These are phyloP conservation scores for Penaeus japonicus DNA, from an alignment of 1,140 invertebrate species.

Conservation along the genomic window DNA sequence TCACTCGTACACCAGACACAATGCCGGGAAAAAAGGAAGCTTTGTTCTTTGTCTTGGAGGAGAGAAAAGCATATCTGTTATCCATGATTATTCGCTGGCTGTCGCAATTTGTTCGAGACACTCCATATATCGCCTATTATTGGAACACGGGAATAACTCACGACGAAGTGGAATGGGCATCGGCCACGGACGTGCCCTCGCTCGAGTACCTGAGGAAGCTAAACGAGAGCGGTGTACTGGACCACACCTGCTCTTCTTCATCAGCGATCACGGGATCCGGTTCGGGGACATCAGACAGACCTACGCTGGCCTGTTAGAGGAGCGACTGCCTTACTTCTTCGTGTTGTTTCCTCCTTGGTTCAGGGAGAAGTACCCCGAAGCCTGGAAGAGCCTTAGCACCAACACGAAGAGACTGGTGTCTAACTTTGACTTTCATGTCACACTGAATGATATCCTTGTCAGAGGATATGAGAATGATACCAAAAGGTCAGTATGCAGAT, in stretches of 20 bases:
- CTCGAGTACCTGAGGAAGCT: constrained; percentile 42
- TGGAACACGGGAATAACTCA: background rate
- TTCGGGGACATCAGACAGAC: constrained; percentile 83
- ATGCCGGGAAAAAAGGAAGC: background rate
- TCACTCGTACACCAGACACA: background rate
- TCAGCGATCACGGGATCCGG: constrained; percentile 92
- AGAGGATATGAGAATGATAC: background rate
- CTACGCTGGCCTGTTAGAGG: constrained; percentile 85
- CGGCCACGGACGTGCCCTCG: background rate
- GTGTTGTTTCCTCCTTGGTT: constrained; percentile 81
- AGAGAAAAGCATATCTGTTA: background rate
- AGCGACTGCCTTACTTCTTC: constrained; percentile 85
- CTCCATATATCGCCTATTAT: background rate
- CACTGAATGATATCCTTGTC: constrained; percentile 57
- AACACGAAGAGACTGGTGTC: constrained; percentile 70
- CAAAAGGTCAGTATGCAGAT: too few species aligned
- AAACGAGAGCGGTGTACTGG: constrained; percentile 61
- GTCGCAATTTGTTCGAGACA: background rate
- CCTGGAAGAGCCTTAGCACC: constrained; percentile 72
- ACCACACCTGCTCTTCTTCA: constrained; percentile 75
- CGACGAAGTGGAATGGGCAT: background rate
- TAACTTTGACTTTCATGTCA: constrained; percentile 67
- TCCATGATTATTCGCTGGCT: background rate
- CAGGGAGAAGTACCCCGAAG: constrained; percentile 70
- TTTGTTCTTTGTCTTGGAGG: background rate